Evolutionary conservation across 2,113 vertebrate species (phyloP), one percentile per base, ranked within the genome.

Genomic region (Stigmatopora argus): DNA sequence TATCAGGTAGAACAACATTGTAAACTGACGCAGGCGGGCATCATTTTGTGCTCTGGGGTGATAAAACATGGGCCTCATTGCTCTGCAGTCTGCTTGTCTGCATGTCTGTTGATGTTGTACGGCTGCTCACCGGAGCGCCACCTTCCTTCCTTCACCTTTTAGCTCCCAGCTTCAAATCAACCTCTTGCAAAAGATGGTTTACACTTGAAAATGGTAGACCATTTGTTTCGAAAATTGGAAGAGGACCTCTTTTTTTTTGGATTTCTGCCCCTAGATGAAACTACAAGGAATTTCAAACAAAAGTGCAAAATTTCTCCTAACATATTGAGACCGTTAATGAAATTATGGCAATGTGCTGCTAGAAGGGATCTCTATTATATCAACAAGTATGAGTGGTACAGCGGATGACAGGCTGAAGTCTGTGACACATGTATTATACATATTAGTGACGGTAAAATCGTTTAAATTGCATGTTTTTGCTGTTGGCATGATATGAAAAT

Each of bases 21-120:
- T 80, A 82, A 87, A 83, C 69, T 65, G 73, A 68, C 65, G 66
- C 46, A 34, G 68, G 66, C 46, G 26, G 68, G 64, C 53, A 63
- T 77, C 75, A 83, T 83, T 79, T 71, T 78, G 71, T 45, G 74
- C 74, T 83, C 79, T 69, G 75, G 73, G 83, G 74, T 74, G 68
- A 69, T 71, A 72, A 73, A 81, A 81, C 69, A 72, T 31, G 15
- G 65, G 52, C 52, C 15, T 1, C 47, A 66, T 52, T 65, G 79
- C 62, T 49, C 67, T 75, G 68, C 56, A 73, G 64, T 82, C 68
- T 19, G n/a, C 53, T 65, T 70, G 65, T 78, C 52, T 61, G 51
- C 23, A 53, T 48, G 53, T 73, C 70, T 71, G 72, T 62, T 64
- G 10, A 15, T 52, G 38, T 62, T 41, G 26, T 56, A 17, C 66